phyloP scores from a whole-genome alignment of 2,113 vertebrate species.

The Noctilio leporinus region DNA sequence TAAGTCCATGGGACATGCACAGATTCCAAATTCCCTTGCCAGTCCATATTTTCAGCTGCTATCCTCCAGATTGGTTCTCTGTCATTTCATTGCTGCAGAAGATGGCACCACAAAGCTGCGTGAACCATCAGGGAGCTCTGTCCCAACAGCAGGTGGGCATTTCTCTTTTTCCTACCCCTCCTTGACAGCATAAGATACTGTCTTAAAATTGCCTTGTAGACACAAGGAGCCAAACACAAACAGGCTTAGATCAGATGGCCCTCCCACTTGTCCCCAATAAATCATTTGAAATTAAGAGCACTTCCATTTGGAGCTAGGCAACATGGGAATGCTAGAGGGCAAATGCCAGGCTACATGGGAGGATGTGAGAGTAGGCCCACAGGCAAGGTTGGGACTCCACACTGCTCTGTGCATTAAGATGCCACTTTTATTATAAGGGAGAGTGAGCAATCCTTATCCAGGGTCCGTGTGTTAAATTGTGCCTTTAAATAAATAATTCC shows the following conservation, averaged over 20 bases:
- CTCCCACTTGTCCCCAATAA: constrained; percentile 65
- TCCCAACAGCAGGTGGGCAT: neutral
- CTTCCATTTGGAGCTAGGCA: constrained; percentile 57
- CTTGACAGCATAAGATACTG: neutral
- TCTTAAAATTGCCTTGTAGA: constrained; percentile 47
- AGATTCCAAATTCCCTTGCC: neutral
- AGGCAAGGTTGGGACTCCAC: constrained; percentile 21
- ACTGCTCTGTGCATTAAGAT: constrained; percentile 48
- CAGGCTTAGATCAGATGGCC: constrained; percentile 25
- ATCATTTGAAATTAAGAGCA: constrained; percentile 72
- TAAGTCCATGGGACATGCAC: neutral
- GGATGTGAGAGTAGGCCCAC: constrained; percentile 32
- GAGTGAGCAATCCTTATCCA: constrained; percentile 49
- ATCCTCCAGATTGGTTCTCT: neutral
- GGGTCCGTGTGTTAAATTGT: constrained; percentile 35
- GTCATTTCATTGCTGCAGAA: neutral
- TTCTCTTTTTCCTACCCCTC: neutral
- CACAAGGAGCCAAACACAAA: neutral
- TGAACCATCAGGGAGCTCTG: neutral
- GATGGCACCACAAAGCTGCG: neutral
- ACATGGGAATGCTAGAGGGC: constrained; percentile 50
- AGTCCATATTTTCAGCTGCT: neutral
- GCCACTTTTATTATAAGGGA: constrained; percentile 51
- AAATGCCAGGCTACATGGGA: constrained; percentile 45
- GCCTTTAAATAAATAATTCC: constrained; percentile 71